Conservation (phyloP, 2,888 invertebrate species). For the Nyleta sp. region DNA sequence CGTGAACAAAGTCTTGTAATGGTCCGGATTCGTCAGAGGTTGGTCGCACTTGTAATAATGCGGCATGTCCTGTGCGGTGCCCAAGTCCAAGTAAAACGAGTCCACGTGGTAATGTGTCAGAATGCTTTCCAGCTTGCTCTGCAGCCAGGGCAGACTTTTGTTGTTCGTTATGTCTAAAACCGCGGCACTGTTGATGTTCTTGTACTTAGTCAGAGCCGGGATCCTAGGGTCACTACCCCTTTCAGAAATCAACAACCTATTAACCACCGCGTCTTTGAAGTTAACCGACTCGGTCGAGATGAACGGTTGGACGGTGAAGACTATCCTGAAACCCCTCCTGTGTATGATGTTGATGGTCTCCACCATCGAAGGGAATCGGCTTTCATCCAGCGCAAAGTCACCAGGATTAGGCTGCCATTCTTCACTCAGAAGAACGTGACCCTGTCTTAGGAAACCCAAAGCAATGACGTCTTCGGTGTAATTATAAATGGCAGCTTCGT, state of each 20-base stretch:
- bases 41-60: conserved; percentile 92
- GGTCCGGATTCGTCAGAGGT: conserved; percentile 90
- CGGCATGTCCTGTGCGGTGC: conserved; percentile 93
- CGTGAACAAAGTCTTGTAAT: conserved; percentile 90
- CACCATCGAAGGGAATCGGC: conserved; percentile 90
- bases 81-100: conserved; percentile 92
- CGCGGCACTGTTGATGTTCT: conserved; percentile 91
- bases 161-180: conserved; percentile 95
- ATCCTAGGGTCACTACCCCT: conserved; percentile 90
- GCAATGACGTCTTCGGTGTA: conserved; percentile 93
- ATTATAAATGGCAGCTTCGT: conserved; percentile 88
- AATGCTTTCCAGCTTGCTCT: conserved; percentile 88
- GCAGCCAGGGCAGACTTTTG: conserved; percentile 91
- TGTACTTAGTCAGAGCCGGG: conserved; percentile 91
- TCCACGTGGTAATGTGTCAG: conserved; percentile 90
- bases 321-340: conserved; percentile 91
- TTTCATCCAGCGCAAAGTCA: conserved; percentile 91
- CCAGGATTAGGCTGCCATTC: conserved; percentile 94
- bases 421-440: conserved; percentile 90
- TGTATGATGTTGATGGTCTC: conserved; percentile 91
- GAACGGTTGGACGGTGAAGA: conserved; percentile 95
- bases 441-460: conserved; percentile 89
- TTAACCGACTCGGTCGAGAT: conserved; percentile 93
- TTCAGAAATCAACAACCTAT: conserved; percentile 90
- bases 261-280: conserved; percentile 91